A percentile compares a stretch with the other conserved stretches of the same genome.
Evolutionary conservation across 2,797 vertebrate species (phyloP).

Genomic region (Peromyscus aztecus): DNA sequence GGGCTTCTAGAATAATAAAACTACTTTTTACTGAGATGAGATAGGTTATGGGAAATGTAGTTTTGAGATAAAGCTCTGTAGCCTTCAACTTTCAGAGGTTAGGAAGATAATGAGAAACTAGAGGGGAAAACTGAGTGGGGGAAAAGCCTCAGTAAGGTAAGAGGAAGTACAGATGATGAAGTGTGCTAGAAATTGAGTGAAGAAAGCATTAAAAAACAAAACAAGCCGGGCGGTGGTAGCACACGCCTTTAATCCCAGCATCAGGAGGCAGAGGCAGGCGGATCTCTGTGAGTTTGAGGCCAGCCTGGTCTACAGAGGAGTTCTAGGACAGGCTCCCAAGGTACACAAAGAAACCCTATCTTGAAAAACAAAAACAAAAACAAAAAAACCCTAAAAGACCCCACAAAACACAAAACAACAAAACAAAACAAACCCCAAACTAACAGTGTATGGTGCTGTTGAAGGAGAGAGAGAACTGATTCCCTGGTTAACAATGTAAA

Average conservation of each 20-base stretch:
- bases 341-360: too few species aligned
- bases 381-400: too few species aligned
- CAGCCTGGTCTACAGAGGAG: too few species aligned
- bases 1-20: conserved; percentile 2
- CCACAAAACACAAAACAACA: too few species aligned
- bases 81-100: neutral
- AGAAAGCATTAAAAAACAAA: conserved; percentile 48
- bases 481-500: conserved; percentile 47
- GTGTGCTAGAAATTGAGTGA: conserved; percentile 8
- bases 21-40: neutral
- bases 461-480: conserved; percentile 51
- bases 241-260: too few species aligned
- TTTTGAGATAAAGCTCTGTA: conserved; percentile 6
- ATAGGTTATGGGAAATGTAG: neutral
- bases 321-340: too few species aligned
- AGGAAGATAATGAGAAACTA: neutral
- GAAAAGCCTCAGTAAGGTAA: conserved; percentile 22
- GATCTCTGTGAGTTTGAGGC: too few species aligned
- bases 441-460: conserved; percentile 39
- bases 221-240: too few species aligned
- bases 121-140: neutral
- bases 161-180: conserved; percentile 52
- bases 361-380: too few species aligned
- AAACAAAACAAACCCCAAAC: neutral
- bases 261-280: too few species aligned